Evolutionary conservation across 2,797 vertebrate species (phyloP).

Genomic region (Chaetodon trifasciatus): DNA sequence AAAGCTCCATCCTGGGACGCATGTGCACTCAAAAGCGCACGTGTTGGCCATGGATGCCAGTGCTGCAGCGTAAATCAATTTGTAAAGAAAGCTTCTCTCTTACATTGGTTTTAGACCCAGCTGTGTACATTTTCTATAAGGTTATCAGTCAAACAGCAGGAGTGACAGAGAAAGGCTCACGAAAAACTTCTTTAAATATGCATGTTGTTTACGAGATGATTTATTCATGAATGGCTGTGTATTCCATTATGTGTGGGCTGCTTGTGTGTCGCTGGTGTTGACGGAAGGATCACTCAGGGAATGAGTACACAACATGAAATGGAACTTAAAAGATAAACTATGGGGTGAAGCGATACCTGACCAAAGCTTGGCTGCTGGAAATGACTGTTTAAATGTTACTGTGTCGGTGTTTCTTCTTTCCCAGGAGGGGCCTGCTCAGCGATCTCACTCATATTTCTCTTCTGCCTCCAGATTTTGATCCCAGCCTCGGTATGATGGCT

Average conservation of each 20-base stretch:
- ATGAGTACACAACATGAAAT: conserved; percentile 37
- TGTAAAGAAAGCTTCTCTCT: conserved; percentile 65
- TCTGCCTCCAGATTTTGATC: conserved; percentile 90
- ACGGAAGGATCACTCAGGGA: conserved; percentile 42
- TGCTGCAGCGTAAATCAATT: conserved; percentile 54
- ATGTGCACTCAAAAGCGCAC: conserved; percentile 23
- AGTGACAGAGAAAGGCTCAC: conserved; percentile 56
- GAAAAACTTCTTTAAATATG: conserved; percentile 77
- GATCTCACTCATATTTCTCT: conserved; percentile 42
- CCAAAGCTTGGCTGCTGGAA: conserved; percentile 11
- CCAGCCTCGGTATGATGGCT: conserved; percentile 93
- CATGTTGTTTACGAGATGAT: conserved; percentile 75
- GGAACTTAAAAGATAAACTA: conserved; percentile 33
- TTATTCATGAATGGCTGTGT: conserved; percentile 72
- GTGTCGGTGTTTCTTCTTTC: conserved; percentile 9
- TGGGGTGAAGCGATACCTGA: conserved; percentile 18
- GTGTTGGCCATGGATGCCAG: conserved; percentile 8
- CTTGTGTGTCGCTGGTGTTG: conserved; percentile 62
- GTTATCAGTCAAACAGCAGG: conserved; percentile 65
- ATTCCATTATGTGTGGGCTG: conserved; percentile 63
- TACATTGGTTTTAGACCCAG: conserved; percentile 24
- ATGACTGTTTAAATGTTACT: conserved; percentile 13
- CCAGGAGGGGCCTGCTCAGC: background rate
- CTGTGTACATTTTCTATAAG: conserved; percentile 49
- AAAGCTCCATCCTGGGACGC: conserved; percentile 48